Percentiles rank a stretch among this genome's conserved stretches.
Conservation (phyloP, 2,797 vertebrate species). For the Eleutherodactylus coqui region DNA sequence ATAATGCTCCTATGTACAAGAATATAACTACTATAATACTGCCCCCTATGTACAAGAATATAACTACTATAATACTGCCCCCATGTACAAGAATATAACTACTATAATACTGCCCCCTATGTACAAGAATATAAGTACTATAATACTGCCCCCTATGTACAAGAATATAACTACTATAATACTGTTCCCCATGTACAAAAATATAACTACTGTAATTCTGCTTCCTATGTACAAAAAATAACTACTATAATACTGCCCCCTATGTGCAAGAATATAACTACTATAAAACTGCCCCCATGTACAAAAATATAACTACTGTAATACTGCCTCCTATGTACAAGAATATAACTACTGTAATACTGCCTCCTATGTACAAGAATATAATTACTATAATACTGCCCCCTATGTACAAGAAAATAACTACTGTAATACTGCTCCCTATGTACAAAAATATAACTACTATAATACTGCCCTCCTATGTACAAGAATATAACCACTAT, state of each 20-base stretch:
- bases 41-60: background rate
- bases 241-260: too few relatives aligned
- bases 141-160: background rate
- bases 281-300: too few relatives aligned
- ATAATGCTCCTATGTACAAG: background rate
- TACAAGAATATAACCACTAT: constrained; percentile 7
- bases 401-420: background rate
- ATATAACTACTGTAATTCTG: too few relatives aligned
- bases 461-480: background rate
- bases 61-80: constrained; percentile 1
- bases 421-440: background rate
- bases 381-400: background rate
- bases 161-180: constrained; percentile 1
- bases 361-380: too few relatives aligned
- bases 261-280: too few relatives aligned
- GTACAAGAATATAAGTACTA: background rate
- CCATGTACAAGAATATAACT: constrained; percentile 1
- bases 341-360: too few relatives aligned
- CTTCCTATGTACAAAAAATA: too few relatives aligned
- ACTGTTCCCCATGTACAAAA: too few relatives aligned
- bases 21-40: constrained; percentile 4
- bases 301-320: too few relatives aligned
- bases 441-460: background rate
- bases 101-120: background rate
- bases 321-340: too few relatives aligned